Base-by-base conservation (phyloP, 2,888 invertebrate genomes). In the Poecilobothrus nobilitatus region DNA sequence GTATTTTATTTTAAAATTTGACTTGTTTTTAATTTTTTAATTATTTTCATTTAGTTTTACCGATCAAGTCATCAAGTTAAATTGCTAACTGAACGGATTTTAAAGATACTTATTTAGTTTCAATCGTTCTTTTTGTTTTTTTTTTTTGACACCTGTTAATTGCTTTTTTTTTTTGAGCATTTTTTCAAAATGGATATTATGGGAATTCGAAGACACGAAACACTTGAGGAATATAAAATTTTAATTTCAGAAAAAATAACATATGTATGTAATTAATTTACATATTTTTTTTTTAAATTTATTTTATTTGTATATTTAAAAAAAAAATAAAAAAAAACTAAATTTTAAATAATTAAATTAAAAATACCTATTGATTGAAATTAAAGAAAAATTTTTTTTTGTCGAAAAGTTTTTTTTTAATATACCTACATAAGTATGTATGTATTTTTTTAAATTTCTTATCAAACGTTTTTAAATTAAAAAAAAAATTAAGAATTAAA, bases 191-290 rank as follows among this genome's bases (percentile, higher is more conserved):
- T 80, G 74, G 81, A 81, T 73, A 78, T 81, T 73, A 71, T 76
- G 71, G 74, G 76, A 71, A 66, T 80, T 64, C 76, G 77, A 67
- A 78, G 79, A 33, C 76, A 78, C 72, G 73, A 78, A 68, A 73
- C 76, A 66, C 71, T 77, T 65, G 74, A 75, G 69, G 81, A 81
- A 73, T 81, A 79, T 71, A 76, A 75, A 72, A 75, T 75, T 71
- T 73, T 69, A 69, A 72, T 81, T 68, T 75, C 76, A 70, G 81
- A 81, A 69, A 66, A 77, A 67, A 71, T 81, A 67, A 80, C 79
- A 69, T 74, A 72, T 73, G 81, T 81, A 81, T 71, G 81, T 73
- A 70, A 37, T 18, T 10, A 12, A 5, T 27, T 27, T 27, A 27
- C 5, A 27, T 27, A 27, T 27, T 27, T 27, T 27, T 27, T 27